Base-by-base conservation (phyloP, 1,140 invertebrate genomes). In the Antheraea pernyi region DNA sequence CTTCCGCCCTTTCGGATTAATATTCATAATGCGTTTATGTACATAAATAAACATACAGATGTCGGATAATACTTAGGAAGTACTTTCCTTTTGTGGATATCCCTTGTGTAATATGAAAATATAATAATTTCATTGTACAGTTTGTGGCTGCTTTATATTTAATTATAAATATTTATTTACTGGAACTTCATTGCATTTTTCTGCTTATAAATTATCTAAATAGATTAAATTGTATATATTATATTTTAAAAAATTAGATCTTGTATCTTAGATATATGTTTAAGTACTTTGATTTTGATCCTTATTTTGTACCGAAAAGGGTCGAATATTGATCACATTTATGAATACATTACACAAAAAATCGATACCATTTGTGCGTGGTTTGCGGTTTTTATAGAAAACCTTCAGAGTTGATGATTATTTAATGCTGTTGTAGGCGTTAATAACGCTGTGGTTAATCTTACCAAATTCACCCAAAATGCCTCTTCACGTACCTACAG, bases 1-100 rank as follows among this genome's bases (percentile, higher is more conserved):
- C 61, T 63, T 63, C 61, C 61, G 61, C 61, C 61, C 61, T 63
- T 63, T 37, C 36, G 19, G 13, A 37, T 63, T 37, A 36, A 37
- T 63, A 63, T 63, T 63, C 61, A 63, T 30, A 16, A 36, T 19
- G 30, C 37, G 46, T 53, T 16, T 53, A 13, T 13, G 16, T 53
- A 11, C 46, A 16, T 53, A n/a, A 16, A 53, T 53, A 13, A 16
- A 16, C 13, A 53, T 16, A 42, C 46, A 53, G 16, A 53, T 53
- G 46, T 53, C 46, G 16, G 16, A 53, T 53, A 48, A 53, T 53
- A 16, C 46, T 53, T 53, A 53, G 46, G 46, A 53, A 16, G 46
- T 16, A 16, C 46, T 53, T 53, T 53, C 16, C 46, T 16, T 13
- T 53, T 13, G 9, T 13, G 11, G 11, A 53, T 53, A 16, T 53